These are phyloP conservation scores for Gymnogyps californianus DNA, from an alignment of 2,113 vertebrate genomes.

Conservation along the genomic window DNA sequence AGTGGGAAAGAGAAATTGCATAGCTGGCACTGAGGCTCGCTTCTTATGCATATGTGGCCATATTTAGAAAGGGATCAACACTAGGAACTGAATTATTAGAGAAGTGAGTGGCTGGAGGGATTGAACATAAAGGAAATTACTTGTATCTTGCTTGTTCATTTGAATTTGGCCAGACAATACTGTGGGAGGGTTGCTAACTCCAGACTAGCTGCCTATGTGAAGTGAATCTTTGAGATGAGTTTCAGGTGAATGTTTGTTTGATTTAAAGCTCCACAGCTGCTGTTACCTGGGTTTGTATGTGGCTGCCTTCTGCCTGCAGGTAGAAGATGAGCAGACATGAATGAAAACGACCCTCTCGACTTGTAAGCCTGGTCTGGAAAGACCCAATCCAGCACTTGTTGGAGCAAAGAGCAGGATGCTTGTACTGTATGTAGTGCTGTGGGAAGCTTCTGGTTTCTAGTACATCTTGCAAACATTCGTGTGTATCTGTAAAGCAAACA, in stretches of 20 bases:
- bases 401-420: not conserved
- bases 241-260: not conserved
- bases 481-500: not conserved
- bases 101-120: not conserved
- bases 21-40: not conserved
- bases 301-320: not conserved
- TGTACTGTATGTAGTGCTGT: not conserved
- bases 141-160: not conserved
- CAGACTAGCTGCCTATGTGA: not conserved
- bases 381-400: not conserved
- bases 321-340: not conserved
- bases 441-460: not conserved
- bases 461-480: not conserved
- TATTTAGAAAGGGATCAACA: slow-evolving; percentile 32
- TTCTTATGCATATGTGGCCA: not conserved
- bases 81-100: slow-evolving; percentile 14
- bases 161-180: not conserved
- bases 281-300: not conserved
- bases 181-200: not conserved
- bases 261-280: not conserved
- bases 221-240: not conserved
- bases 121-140: not conserved
- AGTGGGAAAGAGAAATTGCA: slow-evolving; percentile 34
- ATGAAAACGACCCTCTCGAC: rapidly evolving
- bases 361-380: not conserved